These are phyloP conservation scores for Callospermophilus lateralis DNA, from an alignment of 2,113 vertebrate genomes.

Conservation along the genomic window DNA sequence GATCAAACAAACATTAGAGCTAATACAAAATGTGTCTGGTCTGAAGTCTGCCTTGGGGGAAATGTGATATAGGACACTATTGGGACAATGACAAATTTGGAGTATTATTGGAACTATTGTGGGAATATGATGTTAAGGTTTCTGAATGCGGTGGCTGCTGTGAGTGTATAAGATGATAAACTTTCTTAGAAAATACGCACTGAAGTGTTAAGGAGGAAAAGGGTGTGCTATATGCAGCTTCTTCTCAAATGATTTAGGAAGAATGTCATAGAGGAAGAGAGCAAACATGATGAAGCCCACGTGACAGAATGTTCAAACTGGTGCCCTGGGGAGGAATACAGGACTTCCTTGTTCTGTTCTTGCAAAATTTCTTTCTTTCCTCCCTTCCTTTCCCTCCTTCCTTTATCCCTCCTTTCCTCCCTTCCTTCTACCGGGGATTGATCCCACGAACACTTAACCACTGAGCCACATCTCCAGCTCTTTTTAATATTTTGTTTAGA, in stretches of 20 bases:
- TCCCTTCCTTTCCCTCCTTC: too few relatives aligned
- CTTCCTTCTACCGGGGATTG: too few relatives aligned
- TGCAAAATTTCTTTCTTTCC: neutral
- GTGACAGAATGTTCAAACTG: neutral
- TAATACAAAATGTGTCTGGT: too few relatives aligned
- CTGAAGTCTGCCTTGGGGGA: neutral
- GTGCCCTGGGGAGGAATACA: too few relatives aligned
- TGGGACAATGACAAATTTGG: neutral
- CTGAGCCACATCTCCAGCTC: too few relatives aligned
- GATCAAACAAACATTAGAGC: neutral
- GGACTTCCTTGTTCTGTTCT: neutral
- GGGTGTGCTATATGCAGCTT: neutral
- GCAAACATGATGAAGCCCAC: too few relatives aligned
- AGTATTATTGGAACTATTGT: neutral
- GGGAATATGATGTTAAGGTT: neutral
- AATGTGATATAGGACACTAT: fast-evolving
- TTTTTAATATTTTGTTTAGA: too few relatives aligned
- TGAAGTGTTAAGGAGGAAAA: neutral
- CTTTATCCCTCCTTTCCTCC: too few relatives aligned
- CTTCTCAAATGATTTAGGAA: neutral
- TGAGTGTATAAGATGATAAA: too few relatives aligned
- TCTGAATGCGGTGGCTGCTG: neutral
- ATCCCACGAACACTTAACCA: too few relatives aligned
- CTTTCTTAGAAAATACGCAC: neutral
- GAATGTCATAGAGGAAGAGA: neutral